Percentiles rank a stretch among this genome's conserved stretches.
These are phyloP conservation scores for Melanaphis sacchari DNA, from an alignment of 1,140 invertebrate species.

Conservation along the genomic window DNA sequence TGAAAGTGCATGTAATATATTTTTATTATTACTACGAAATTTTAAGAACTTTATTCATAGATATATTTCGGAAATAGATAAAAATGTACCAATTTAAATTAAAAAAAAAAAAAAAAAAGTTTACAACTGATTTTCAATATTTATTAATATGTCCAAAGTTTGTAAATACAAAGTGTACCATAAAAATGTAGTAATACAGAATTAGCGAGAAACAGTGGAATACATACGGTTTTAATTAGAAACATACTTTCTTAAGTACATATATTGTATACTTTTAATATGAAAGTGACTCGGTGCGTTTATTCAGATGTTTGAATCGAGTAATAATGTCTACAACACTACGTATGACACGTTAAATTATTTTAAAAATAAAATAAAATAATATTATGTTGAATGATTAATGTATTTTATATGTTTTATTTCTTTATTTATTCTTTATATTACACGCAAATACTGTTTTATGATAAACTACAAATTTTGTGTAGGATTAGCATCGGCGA, in stretches of 20 bases:
- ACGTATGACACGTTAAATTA: no score
- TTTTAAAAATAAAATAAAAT: no score
- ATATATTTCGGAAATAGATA: neutral
- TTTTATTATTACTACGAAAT: neutral
- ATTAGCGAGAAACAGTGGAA: neutral
- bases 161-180: neutral
- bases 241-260: no score
- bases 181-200: neutral
- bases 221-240: no score
- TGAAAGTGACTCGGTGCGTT: no score
- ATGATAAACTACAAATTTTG: neutral
- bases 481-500: neutral
- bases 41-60: neutral
- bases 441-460: neutral
- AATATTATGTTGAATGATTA: no score
- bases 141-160: neutral
- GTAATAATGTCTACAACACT: no score
- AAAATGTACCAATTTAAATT: neutral
- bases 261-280: no score
- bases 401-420: no score
- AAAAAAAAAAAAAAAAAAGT: neutral
- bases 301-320: no score
- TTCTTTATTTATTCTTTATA: no score
- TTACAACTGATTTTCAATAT: neutral
- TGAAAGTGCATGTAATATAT: neutral